Percentiles rank a stretch among this genome's conserved stretches.
These are phyloP conservation scores for Agonopterix subpropinquella DNA, from an alignment of 2,888 invertebrate genomes.

Conservation along the genomic window DNA sequence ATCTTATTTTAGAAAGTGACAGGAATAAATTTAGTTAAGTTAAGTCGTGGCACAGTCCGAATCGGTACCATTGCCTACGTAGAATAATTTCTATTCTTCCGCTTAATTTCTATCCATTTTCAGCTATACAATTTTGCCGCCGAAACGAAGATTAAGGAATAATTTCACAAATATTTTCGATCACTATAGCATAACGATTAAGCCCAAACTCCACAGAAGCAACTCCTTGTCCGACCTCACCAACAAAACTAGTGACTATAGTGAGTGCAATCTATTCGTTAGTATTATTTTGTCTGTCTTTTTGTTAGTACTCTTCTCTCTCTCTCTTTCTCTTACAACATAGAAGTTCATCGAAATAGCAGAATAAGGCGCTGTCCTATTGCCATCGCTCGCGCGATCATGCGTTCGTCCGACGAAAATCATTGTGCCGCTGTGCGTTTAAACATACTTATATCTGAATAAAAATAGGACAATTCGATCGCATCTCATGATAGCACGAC, in stretches of 20 bases:
- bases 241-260: slow-evolving; percentile 44
- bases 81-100: too few species aligned
- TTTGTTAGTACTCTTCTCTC: background rate
- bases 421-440: too few species aligned
- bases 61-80: too few species aligned
- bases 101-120: background rate
- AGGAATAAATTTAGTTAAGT: too few species aligned
- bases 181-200: slow-evolving; percentile 61
- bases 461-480: too few species aligned
- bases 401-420: too few species aligned
- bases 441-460: too few species aligned
- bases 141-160: slow-evolving; percentile 34
- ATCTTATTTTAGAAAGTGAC: too few species aligned
- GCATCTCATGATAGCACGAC: too few species aligned
- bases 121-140: slow-evolving; percentile 18
- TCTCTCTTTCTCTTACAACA: slow-evolving; percentile 3
- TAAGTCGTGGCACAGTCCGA: too few species aligned
- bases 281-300: slow-evolving; percentile 21
- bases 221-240: slow-evolving; percentile 56
- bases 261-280: slow-evolving; percentile 47
- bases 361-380: too few species aligned
- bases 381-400: too few species aligned
- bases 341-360: background rate
- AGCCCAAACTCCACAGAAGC: slow-evolving; percentile 50
- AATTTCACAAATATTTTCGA: slow-evolving; percentile 42